Conservation (phyloP, 2,888 invertebrate species). For the Drosophila fungiperda region DNA sequence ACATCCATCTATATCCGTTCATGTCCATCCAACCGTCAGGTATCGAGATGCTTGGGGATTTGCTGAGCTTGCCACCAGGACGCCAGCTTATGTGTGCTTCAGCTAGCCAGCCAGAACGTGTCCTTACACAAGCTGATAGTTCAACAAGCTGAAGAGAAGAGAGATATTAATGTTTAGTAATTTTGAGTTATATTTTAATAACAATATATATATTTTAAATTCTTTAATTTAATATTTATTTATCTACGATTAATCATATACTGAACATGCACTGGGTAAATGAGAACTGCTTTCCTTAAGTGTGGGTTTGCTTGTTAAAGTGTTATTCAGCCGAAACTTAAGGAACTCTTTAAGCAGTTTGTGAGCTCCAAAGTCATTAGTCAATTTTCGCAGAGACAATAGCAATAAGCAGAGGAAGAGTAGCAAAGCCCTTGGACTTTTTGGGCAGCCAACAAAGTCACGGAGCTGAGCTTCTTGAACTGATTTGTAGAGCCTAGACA, state of each 20-base stretch:
- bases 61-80: constrained; percentile 57
- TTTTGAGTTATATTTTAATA: constrained; percentile 4
- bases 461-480: constrained; percentile 75
- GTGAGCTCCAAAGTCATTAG: constrained; percentile 67
- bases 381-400: constrained; percentile 72
- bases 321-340: constrained; percentile 22
- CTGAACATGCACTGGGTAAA: background rate
- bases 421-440: constrained; percentile 38
- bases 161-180: constrained; percentile 8
- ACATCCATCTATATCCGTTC: constrained; percentile 44
- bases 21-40: constrained; percentile 69
- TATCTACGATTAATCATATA: background rate
- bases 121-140: constrained; percentile 50
- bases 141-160: constrained; percentile 25
- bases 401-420: constrained; percentile 10
- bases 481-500: constrained; percentile 76
- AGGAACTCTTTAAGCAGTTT: constrained; percentile 55
- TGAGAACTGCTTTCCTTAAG: background rate
- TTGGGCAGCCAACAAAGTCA: constrained; percentile 60
- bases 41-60: constrained; percentile 76
- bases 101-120: constrained; percentile 50
- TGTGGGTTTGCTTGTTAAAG: constrained; percentile 33
- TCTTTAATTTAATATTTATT: background rate
- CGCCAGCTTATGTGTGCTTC: constrained; percentile 63
- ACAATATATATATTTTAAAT: background rate